These are phyloP conservation scores for Phrynosoma blainvillii DNA, from an alignment of 2,113 vertebrate species.

Conservation along the genomic window DNA sequence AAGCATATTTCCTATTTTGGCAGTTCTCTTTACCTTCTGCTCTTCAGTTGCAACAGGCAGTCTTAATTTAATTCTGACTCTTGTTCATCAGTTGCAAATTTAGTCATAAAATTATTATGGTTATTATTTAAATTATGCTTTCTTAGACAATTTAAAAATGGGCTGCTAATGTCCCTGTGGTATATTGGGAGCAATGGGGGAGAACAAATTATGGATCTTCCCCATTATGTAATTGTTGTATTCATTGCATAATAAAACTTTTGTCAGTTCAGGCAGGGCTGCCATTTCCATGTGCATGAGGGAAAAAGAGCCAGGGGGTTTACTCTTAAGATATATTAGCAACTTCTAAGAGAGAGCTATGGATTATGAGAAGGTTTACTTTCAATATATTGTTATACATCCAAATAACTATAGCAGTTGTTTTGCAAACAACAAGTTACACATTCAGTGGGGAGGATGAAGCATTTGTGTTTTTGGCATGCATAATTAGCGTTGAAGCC, in stretches of 20 bases:
- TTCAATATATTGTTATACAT: not conserved
- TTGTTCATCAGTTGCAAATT: not conserved
- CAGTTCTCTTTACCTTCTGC: not conserved
- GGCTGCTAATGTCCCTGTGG: not conserved
- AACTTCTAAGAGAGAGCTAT: not conserved
- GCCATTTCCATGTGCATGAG: not conserved
- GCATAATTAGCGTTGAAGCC: too few relatives aligned
- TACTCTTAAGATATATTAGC: not conserved
- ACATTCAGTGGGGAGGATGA: not conserved
- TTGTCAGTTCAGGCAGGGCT: not conserved
- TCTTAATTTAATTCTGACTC: not conserved
- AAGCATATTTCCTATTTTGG: not conserved
- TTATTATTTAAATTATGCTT: not conserved
- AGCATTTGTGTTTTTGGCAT: not conserved
- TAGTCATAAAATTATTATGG: not conserved
- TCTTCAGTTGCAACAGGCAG: not conserved
- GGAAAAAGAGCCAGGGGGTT: too few relatives aligned
- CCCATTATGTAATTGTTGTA: not conserved
- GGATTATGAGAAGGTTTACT: not conserved
- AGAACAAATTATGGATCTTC: not conserved
- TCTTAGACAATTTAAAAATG: not conserved
- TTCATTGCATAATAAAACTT: not conserved
- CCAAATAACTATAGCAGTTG: not conserved
- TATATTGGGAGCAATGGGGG: not conserved
- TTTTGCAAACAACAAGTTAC: not conserved